Base-by-base conservation (phyloP, 2,888 invertebrate genomes). In the Galerucella calmariensis region DNA sequence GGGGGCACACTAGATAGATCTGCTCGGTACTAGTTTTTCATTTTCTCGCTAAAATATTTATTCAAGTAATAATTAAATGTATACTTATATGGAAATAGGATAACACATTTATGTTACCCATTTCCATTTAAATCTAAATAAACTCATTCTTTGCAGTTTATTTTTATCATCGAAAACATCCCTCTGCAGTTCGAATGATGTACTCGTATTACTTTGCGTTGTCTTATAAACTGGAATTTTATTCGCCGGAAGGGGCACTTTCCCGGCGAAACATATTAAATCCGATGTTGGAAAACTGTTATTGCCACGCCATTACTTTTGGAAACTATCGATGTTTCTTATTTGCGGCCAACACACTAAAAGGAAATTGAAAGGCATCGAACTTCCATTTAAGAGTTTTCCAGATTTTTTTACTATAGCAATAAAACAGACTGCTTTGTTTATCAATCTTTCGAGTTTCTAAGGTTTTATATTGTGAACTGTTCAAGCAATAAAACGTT, bases 251-350 rank as follows among this genome's bases (percentile, higher is more conserved):
- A 53, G 27, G 14, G 63, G 46, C 48, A 20, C n/a, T 62, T 46
- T 69, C 63, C 35, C 68, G 51, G 68, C 62, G 61, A 69, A 68
- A 63, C 62, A 73, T 59, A 58, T 65, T 53, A 69, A 73, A 73
- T 69, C 58, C 65, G 14, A 6, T 68, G 63, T 63, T 24, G 53
- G 51, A 46, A 68, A 68, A 68, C 73, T 66, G 72, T 73, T 73
- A 73, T 65, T 69, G 51, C 68, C 46, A 8, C 35, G 56, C 56
- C 58, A 24, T 69, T 69, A 65, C 69, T 56, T 65, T 56, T 53
- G 63, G 53, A 73, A 72, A 66, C 70, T 72, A 72, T 63, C 41
- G 73, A 58, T 69, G 48, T 27, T 53, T 46, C 63, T 65, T 69
- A 65, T 69, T 68, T 65, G 62, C 67, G 65, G 56, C 46, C 58